Conservation (phyloP, 2,888 invertebrate genomes). For the Apotomis betuletana region DNA sequence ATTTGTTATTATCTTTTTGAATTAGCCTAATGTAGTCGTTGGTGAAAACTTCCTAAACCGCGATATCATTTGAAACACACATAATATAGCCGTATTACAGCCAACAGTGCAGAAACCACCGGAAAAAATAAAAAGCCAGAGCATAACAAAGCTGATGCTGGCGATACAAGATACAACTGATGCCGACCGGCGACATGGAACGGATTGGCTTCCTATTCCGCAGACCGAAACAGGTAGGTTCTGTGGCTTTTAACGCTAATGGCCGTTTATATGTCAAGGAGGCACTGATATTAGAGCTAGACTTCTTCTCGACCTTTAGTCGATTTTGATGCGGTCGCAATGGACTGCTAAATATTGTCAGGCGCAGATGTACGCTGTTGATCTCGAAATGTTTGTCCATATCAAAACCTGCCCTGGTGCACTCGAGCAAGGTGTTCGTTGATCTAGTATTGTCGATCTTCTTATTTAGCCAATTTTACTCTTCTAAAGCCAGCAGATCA, state of each 20-base stretch:
- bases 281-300: slow-evolving; percentile 9
- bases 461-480: no score
- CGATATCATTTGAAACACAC: slow-evolving; percentile 4
- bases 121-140: slow-evolving; percentile 49
- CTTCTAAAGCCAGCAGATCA: no score
- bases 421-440: no score
- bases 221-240: slow-evolving; percentile 34
- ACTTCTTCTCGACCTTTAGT: not conserved
- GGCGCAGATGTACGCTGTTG: not conserved
- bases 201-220: slow-evolving; percentile 44
- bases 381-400: not conserved
- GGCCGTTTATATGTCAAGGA: slow-evolving; percentile 37
- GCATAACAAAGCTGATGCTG: slow-evolving; percentile 52
- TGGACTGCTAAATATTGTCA: not conserved
- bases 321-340: not conserved
- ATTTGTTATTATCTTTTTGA: no score
- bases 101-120: slow-evolving; percentile 22
- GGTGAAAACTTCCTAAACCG: no score
- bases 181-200: slow-evolving; percentile 56
- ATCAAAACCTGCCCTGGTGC: no score
- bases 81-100: slow-evolving; percentile 3
- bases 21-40: no score
- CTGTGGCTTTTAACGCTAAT: slow-evolving; percentile 24
- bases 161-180: slow-evolving; percentile 53
- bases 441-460: no score